Base-by-base conservation (phyloP, 2,113 vertebrate genomes). In the Sylvietta virens region DNA sequence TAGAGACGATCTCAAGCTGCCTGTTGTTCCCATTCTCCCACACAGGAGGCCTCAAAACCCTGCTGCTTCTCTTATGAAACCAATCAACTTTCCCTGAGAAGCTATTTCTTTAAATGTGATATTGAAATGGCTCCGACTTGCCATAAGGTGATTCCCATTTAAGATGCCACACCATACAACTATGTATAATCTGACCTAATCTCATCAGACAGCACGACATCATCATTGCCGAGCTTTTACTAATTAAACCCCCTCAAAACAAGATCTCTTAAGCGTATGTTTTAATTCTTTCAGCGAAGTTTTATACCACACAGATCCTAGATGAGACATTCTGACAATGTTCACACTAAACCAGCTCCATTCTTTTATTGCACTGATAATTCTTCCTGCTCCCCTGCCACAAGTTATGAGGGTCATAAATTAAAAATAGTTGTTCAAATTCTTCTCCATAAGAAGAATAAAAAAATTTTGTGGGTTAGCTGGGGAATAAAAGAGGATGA, bases 11-110 rank as follows among this genome's bases (percentile, higher is more conserved):
- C 65, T 92, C 67, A 81, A 67, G 42, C 74, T 86, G 92, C 72
- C 85, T 10, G 5, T 94, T 92, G 64, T 96, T 96, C 56, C 72
- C 48, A 45, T 93, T 90, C 57, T 93, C 40, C 71, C 72, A 92
- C 85, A 86, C 47, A 90, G 87, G 74, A 95, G 71, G 82, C 92
- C 78, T 90, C 81, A 96, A 96, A 92, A 90, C 85, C 94, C 93
- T 78, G 92, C 95, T 95, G 93, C 90, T 96, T 96, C 89, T 90
- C 79, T 97, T 95, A 95, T 95, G 94, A 97, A 97, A 93, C 93
- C 92, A 83, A 95, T 90, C 92, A 86, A 81, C 71, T 88, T 96
- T 96, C 92, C 90, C 95, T 42, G 72, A 95, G 92, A 96, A 96
- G 92, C 86, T 85, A 74, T 95, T 95, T 94, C 92, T 97, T 95